These are phyloP conservation scores for Dusona sp. DNA, from an alignment of 2,888 invertebrate genomes.

Conservation along the genomic window DNA sequence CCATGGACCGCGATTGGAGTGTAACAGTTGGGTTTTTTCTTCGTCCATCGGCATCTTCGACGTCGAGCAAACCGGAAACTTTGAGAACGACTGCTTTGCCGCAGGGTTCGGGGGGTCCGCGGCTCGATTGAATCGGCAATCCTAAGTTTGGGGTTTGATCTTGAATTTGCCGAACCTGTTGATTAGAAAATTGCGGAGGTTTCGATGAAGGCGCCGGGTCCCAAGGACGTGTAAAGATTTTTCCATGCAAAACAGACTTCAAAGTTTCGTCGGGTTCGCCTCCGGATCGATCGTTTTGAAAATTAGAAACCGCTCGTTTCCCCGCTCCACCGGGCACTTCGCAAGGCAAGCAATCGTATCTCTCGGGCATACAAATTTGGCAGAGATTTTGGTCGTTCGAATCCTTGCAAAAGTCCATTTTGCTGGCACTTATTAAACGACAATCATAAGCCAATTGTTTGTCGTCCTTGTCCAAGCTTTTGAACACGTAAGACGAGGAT, in stretches of 20 bases:
- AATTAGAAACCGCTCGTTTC: not conserved
- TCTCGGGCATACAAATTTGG: constrained; percentile 67
- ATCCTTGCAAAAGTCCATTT: constrained; percentile 68
- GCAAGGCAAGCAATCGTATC: constrained; percentile 73
- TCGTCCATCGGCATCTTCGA: constrained; percentile 61
- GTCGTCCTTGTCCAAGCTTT: constrained; percentile 69
- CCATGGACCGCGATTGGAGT: constrained; percentile 73
- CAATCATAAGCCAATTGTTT: constrained; percentile 75
- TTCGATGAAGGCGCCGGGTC: not conserved
- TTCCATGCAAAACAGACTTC: constrained; percentile 42
- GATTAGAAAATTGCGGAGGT: not conserved
- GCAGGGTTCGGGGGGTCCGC: constrained; percentile 73
- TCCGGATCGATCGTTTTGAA: not conserved
- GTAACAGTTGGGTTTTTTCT: constrained; percentile 76
- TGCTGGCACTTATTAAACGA: constrained; percentile 71
- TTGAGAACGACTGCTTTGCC: constrained; percentile 82
- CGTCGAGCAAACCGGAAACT: constrained; percentile 80
- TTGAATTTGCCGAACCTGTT: not conserved
- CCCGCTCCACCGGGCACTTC: constrained; percentile 63
- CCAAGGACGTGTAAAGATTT: constrained; percentile 45
- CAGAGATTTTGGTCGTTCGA: constrained; percentile 66
- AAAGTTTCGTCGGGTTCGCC: constrained; percentile 24
- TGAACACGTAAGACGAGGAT: constrained; percentile 75
- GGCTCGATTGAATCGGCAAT: constrained; percentile 74
- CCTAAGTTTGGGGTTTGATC: not conserved